Evolutionary conservation across 2,113 vertebrate species (phyloP), one percentile per base, ranked within the genome.

Genomic region (Noturus placidus): DNA sequence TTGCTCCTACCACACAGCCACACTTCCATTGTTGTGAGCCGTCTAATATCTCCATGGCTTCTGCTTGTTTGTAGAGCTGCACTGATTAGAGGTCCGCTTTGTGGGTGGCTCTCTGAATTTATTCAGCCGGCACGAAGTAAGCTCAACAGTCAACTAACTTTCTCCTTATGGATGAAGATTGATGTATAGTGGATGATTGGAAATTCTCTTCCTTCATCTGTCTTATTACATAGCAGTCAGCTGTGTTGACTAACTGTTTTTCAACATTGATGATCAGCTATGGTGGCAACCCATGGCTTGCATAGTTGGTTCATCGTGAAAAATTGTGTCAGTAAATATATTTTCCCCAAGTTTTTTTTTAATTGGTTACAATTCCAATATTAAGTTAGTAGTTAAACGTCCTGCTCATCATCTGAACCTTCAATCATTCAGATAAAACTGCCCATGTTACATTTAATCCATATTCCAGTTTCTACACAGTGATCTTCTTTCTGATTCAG

Each of bases 21-120:
- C 89, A 90, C 89, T 90, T 90, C 87, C 85, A 90, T 89, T 90
- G 89, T 90, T 88, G 85, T 25, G 69, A 85, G 87, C 82, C 61
- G 6, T 78, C 87, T 90, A 80, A 90, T 90, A 90, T 90, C 89
- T 90, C 87, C 87, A 90, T 89, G 89, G 89, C 87, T 90, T 90
- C 89, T 87, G 89, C 84, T 88, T 90, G 87, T 90, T 90, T 90
- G 89, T 87, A 72, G 82, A 90, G 89, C 87, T 90, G 89, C 57
- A 19, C 85, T 90, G 87, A 90, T 88, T 90, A 89, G 85, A 90
- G 77, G 85, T 72, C 77, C 19, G 61, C 89, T 88, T 89, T 90
- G 89, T 90, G 89, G 89, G 89, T 90, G 89, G 89, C 85, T 90
- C 80, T 85, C 78, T 78, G 85, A 85, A 89, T 88, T 88, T 90